These are phyloP conservation scores for Xanthorhoe designata DNA, from an alignment of 2,888 invertebrate genomes.

Conservation along the genomic window DNA sequence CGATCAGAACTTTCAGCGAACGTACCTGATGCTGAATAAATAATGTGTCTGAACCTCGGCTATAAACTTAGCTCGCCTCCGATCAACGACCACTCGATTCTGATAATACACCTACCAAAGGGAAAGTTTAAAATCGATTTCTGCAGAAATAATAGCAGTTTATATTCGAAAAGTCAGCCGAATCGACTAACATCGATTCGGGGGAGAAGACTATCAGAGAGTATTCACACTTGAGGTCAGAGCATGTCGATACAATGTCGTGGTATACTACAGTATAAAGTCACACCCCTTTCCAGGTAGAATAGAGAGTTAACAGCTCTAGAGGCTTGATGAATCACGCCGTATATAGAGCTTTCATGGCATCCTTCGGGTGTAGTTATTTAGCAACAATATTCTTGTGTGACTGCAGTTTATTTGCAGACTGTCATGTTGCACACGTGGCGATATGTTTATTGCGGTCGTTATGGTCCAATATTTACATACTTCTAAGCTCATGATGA, in stretches of 20 bases:
- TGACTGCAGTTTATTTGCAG: not conserved
- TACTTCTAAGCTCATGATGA: too few species aligned
- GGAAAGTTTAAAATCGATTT: not conserved
- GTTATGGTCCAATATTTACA: too few species aligned
- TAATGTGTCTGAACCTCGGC: conserved; percentile 31
- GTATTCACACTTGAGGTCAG: conserved; percentile 44
- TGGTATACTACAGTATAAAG: conserved; percentile 37
- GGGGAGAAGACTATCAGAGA: conserved; percentile 13
- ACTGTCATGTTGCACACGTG: too few species aligned
- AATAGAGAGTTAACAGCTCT: conserved; percentile 54
- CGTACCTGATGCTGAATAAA: conserved; percentile 32
- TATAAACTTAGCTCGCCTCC: conserved; percentile 23
- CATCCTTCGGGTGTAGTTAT: conserved; percentile 49
- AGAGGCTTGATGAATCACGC: conserved; percentile 65
- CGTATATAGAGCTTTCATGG: conserved; percentile 62
- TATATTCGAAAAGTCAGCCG: not conserved
- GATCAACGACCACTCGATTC: conserved; percentile 5
- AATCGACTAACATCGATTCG: not conserved
- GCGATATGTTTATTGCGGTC: too few species aligned
- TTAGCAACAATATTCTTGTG: conserved; percentile 17
- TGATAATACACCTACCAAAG: not conserved
- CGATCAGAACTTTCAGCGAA: conserved; percentile 30
- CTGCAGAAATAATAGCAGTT: not conserved
- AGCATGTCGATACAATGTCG: conserved; percentile 50
- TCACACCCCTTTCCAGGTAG: conserved; percentile 50